These are phyloP conservation scores for Ploceus nigricollis DNA, from an alignment of 2,113 vertebrate species.

Conservation along the genomic window DNA sequence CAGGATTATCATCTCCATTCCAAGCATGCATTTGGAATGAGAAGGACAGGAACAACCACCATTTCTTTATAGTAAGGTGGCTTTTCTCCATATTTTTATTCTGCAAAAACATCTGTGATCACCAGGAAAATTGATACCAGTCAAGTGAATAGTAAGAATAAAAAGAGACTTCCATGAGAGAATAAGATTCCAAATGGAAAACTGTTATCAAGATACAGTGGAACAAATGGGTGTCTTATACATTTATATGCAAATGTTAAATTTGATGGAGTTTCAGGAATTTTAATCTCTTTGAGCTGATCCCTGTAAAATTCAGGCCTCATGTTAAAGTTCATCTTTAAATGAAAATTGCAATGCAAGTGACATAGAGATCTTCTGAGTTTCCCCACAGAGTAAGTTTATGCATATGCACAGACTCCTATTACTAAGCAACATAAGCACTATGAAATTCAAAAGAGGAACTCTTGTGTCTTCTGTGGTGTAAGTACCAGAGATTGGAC, in stretches of 20 bases:
- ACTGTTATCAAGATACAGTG: not conserved
- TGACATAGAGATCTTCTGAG: not conserved
- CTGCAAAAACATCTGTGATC: not conserved
- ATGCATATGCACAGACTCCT: not conserved
- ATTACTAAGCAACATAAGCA: not conserved
- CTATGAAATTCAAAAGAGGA: constrained; percentile 4
- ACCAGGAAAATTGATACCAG: not conserved
- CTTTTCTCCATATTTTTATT: not conserved
- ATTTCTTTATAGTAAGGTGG: not conserved
- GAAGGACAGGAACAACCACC: not conserved
- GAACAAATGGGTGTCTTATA: not conserved
- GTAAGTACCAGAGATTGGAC: not conserved
- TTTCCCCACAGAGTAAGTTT: not conserved
- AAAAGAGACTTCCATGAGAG: not conserved
- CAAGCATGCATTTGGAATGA: not conserved
- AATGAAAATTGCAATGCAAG: not conserved
- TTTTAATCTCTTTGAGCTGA: not conserved
- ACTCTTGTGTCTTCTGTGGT: not conserved
- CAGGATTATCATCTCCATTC: not conserved
- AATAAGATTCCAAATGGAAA: not conserved
- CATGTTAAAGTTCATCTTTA: not conserved
- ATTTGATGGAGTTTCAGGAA: not conserved
- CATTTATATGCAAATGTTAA: not conserved
- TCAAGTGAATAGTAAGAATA: not conserved
- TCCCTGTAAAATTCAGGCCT: not conserved